phyloP scores from a whole-genome alignment of 2,113 vertebrate species.

The Cheirogaleus medius region DNA sequence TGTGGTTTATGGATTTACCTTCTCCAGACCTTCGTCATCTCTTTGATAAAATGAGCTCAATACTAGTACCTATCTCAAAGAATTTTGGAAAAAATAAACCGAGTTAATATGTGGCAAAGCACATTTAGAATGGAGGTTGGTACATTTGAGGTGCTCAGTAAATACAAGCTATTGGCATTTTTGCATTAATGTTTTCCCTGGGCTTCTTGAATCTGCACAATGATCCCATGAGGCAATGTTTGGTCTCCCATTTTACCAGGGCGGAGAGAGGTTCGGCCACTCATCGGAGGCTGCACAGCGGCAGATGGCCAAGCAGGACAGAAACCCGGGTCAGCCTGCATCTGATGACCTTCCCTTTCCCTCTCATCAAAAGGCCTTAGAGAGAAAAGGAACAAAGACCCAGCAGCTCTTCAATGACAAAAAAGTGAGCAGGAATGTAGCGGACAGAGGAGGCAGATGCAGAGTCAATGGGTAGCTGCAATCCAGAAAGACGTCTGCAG shows the following conservation, averaged over 20 bases:
- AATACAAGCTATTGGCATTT: background rate
- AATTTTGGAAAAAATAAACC: background rate
- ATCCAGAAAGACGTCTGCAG: background rate
- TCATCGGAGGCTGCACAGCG: background rate
- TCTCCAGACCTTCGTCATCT: background rate
- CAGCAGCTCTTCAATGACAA: background rate
- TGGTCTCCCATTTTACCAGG: background rate
- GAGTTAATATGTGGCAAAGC: background rate
- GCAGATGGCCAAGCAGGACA: background rate
- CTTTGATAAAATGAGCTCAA: background rate
- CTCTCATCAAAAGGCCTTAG: background rate
- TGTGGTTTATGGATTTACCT: background rate
- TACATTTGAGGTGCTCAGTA: background rate
- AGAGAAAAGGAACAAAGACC: background rate
- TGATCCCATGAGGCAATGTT: background rate
- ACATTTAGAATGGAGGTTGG: background rate
- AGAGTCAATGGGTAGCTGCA: rapidly evolving
- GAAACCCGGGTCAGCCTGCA: background rate
- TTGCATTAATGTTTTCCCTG: background rate
- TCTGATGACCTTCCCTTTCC: background rate
- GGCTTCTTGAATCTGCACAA: background rate
- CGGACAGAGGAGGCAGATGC: background rate
- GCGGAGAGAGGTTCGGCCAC: background rate
- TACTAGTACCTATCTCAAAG: background rate
- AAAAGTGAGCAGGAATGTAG: background rate